Conservation (phyloP, 2,797 vertebrate species). For the Neoniphon sammara region DNA sequence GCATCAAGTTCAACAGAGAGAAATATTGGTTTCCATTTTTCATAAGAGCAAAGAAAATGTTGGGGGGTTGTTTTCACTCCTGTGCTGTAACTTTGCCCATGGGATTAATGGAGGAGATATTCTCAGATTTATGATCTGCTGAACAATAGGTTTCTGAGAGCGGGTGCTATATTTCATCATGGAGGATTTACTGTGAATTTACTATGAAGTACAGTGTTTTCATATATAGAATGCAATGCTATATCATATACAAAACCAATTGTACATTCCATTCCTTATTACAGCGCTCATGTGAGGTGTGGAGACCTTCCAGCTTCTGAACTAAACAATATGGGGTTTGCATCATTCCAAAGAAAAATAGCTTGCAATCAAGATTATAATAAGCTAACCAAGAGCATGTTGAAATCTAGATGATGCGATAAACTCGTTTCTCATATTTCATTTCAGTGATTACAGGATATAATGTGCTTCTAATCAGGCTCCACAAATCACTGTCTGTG, state of each 20-base stretch:
- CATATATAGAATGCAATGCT: neutral
- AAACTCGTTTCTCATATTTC: neutral
- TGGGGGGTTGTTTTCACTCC: neutral
- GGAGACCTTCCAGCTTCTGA: neutral
- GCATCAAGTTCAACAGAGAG: neutral
- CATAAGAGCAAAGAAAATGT: neutral
- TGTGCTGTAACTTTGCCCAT: neutral
- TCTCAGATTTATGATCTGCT: neutral
- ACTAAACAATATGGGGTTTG: neutral
- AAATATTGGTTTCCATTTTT: too few relatives aligned
- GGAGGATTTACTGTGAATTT: neutral
- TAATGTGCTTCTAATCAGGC: neutral
- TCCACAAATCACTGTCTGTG: slow-evolving; percentile 3
- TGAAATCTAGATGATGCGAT: slow-evolving; percentile 10
- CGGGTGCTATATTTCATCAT: neutral
- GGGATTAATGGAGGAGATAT: neutral
- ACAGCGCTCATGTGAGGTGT: neutral
- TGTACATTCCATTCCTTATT: neutral
- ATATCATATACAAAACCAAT: neutral
- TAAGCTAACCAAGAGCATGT: slow-evolving; percentile 6
- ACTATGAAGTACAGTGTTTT: neutral
- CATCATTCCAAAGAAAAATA: slow-evolving; percentile 13
- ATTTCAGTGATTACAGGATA: neutral
- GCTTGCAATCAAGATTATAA: neutral
- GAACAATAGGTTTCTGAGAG: slow-evolving; percentile 7